Percentiles rank a stretch among this genome's conserved stretches.
Conservation (phyloP, 2,113 vertebrate species). For the Chaetodon auriga region DNA sequence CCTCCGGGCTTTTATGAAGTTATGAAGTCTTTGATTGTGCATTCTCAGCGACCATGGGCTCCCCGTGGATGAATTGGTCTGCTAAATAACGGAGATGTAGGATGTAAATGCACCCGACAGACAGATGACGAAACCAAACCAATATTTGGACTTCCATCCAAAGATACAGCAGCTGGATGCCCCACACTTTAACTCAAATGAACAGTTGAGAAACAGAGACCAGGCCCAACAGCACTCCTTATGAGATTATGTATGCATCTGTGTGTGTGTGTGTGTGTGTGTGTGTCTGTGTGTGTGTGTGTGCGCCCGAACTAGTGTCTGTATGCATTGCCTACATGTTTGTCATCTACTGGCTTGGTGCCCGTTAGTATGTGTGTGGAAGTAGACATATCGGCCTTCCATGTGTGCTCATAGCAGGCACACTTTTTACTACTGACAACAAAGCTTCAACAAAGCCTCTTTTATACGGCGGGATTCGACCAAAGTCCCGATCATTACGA, state of each 20-base stretch:
- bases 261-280: constrained; percentile 16
- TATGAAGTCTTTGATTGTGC: constrained; percentile 72
- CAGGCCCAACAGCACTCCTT: constrained; percentile 49
- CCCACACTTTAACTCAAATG: constrained; percentile 59
- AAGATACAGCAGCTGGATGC: constrained; percentile 57
- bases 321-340: constrained; percentile 58
- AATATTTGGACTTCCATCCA: constrained; percentile 53
- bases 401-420: constrained; percentile 80
- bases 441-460: constrained; percentile 81
- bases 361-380: constrained; percentile 70
- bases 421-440: constrained; percentile 81
- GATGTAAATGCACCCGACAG: constrained; percentile 68
- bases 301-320: neutral
- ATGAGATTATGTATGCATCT: constrained; percentile 25
- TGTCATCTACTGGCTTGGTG: constrained; percentile 67
- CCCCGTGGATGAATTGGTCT: constrained; percentile 50
- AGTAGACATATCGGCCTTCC: constrained; percentile 69
- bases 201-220: constrained; percentile 58
- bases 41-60: constrained; percentile 64
- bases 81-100: constrained; percentile 71
- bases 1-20: constrained; percentile 68
- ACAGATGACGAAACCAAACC: constrained; percentile 66
- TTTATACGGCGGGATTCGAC: constrained; percentile 73
- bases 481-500: constrained; percentile 75
- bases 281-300: constrained; percentile 15